phyloP scores from a whole-genome alignment of 2,797 vertebrate species.

The Crypturellus tataupa region DNA sequence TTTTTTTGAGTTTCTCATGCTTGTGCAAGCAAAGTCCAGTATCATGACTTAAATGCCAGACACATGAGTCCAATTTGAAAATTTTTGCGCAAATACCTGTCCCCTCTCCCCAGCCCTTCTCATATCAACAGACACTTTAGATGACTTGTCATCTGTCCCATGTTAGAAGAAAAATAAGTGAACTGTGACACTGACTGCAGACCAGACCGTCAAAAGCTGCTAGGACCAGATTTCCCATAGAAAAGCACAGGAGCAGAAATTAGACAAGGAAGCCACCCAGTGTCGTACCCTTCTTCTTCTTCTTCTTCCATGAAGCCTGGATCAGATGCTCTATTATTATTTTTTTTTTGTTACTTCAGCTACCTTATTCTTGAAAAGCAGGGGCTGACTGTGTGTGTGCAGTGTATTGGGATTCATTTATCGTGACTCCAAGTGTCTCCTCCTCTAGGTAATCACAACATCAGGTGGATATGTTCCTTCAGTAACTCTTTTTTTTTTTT shows the following conservation, averaged over 20 bases:
- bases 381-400: background rate
- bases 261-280: background rate
- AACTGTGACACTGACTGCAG: background rate
- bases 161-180: background rate
- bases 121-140: background rate
- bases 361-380: background rate
- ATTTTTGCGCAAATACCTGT: background rate
- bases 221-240: background rate
- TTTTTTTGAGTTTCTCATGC: background rate
- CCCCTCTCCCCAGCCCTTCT: background rate
- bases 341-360: background rate
- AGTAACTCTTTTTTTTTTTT: background rate
- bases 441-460: background rate
- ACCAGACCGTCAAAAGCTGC: background rate
- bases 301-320: background rate
- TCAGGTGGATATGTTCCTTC: background rate
- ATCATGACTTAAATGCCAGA: background rate
- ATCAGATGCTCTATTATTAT: background rate
- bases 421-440: background rate
- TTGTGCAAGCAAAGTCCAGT: background rate
- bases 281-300: background rate
- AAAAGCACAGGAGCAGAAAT: background rate
- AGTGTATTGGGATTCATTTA: background rate
- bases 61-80: background rate
- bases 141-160: background rate